phyloP scores from a whole-genome alignment of 1,140 invertebrate genomes.

The Spodoptera litura region DNA sequence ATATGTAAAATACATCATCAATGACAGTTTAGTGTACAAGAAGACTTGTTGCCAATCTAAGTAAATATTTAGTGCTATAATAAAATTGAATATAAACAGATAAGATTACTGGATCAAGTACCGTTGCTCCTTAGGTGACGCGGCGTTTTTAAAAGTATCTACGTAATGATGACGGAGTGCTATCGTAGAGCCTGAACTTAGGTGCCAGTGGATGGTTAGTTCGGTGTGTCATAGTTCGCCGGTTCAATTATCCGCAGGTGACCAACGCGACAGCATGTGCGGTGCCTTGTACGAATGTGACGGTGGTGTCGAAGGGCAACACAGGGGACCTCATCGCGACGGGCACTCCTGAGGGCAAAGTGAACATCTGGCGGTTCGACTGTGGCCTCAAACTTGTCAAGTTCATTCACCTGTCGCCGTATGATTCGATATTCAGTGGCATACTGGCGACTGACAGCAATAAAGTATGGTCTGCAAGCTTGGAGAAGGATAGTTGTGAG shows the following conservation, averaged over 20 bases:
- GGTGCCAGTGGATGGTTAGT: not conserved
- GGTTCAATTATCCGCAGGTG: constrained; percentile 79
- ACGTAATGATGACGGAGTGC: constrained; percentile 11
- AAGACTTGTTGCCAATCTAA: not conserved
- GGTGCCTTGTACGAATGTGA: constrained; percentile 83
- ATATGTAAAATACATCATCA: not conserved
- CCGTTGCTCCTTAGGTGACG: constrained; percentile 7
- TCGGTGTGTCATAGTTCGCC: not conserved
- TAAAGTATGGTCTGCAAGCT: constrained; percentile 82
- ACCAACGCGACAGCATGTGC: constrained; percentile 96
- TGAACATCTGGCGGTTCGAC: constrained; percentile 91
- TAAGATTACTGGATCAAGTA: not conserved
- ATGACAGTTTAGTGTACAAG: not conserved
- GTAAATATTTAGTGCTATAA: not conserved
- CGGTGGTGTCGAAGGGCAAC: constrained; percentile 87
- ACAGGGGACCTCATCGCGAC: constrained; percentile 90
- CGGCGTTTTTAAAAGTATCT: not conserved
- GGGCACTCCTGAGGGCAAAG: constrained; percentile 86
- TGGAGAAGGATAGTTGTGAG: constrained; percentile 82
- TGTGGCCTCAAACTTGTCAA: constrained; percentile 89
- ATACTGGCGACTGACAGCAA: constrained; percentile 76
- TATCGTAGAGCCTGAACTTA: not conserved
- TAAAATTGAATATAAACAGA: not conserved
- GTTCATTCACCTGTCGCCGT: constrained; percentile 77
- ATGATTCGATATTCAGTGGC: constrained; percentile 82